Conservation (phyloP, 2,888 invertebrate species). For the Sinhomidia bicolor region DNA sequence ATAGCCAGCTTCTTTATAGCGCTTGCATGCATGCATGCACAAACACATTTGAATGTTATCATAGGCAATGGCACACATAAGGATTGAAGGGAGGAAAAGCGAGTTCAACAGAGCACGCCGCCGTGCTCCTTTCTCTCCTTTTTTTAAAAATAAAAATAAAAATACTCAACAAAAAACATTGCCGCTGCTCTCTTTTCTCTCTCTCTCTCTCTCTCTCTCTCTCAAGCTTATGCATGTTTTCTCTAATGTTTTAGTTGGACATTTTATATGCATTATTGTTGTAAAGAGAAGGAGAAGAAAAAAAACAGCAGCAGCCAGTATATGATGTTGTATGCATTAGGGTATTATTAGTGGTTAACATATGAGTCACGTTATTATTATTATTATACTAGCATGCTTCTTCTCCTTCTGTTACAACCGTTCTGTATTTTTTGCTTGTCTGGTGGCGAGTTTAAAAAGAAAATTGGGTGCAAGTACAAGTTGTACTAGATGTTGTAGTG, state of each 20-base stretch:
- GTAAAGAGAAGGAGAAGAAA: background rate
- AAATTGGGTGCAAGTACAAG: background rate
- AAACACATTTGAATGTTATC: background rate
- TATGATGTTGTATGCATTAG: constrained; percentile 14
- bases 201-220: background rate
- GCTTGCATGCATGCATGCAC: constrained; percentile 29
- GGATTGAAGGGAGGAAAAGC: background rate
- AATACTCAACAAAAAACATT: constrained; percentile 1
- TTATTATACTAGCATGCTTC: constrained; percentile 4
- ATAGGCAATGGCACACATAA: background rate
- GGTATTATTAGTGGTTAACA: constrained; percentile 59
- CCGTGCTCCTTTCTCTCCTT: background rate
- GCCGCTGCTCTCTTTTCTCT: background rate
- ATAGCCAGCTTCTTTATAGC: constrained; percentile 31
- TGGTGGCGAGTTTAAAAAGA: background rate
- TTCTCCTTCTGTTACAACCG: background rate
- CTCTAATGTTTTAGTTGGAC: background rate
- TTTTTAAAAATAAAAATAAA: too few species aligned
- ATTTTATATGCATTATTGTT: constrained; percentile 24
- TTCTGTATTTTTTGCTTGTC: too few species aligned
- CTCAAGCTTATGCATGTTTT: background rate
- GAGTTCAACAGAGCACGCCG: constrained; percentile 12
- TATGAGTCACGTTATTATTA: constrained; percentile 60
- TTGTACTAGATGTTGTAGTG: background rate
- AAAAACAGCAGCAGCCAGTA: background rate